These are phyloP conservation scores for Marronus borbonicus DNA, from an alignment of 2,888 invertebrate genomes.

Conservation along the genomic window DNA sequence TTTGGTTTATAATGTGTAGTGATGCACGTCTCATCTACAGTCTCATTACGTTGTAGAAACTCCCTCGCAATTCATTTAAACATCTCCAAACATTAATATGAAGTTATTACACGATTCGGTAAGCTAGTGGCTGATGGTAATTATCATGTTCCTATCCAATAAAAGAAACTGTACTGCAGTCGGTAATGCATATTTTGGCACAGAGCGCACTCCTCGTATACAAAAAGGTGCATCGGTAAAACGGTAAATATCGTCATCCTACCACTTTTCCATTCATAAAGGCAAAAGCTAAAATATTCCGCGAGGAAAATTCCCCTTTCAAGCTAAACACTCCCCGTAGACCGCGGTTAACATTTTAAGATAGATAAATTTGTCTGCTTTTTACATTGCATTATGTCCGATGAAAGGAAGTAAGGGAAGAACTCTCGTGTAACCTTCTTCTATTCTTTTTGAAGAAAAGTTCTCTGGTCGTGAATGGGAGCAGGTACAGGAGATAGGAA, in stretches of 20 bases:
- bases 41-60: too few species aligned
- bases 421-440: background rate
- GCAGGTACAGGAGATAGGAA: background rate
- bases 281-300: background rate
- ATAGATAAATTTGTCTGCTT: slow-evolving; percentile 8
- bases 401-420: background rate
- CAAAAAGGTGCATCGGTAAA: too few species aligned
- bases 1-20: too few species aligned
- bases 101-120: too few species aligned
- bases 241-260: background rate
- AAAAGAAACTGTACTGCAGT: too few species aligned
- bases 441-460: background rate
- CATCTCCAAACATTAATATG: too few species aligned
- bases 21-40: too few species aligned
- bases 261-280: background rate
- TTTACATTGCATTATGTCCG: background rate
- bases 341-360: slow-evolving; percentile 1
- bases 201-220: too few species aligned
- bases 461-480: background rate
- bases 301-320: background rate
- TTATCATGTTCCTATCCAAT: too few species aligned
- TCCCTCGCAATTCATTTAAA: too few species aligned
- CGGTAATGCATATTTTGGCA: too few species aligned
- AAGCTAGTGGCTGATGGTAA: too few species aligned
- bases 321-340: background rate